phyloP scores from a whole-genome alignment of 2,797 vertebrate species.

The Schizopygopsis malacanthus region DNA sequence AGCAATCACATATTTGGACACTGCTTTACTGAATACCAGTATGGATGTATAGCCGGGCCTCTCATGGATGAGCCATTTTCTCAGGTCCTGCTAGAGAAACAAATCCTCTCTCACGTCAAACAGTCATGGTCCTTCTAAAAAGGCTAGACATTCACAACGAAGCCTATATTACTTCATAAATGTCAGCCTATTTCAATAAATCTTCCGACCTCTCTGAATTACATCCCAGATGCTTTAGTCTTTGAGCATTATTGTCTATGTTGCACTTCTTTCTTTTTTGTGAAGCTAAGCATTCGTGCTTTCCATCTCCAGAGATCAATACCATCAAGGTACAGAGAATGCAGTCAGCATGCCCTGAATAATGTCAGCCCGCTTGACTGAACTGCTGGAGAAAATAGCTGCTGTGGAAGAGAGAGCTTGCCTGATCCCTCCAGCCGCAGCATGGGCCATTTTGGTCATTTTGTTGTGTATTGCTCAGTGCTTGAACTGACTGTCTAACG shows the following conservation, averaged over 20 bases:
- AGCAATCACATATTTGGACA: not conserved
- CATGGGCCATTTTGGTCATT: constrained; percentile 47
- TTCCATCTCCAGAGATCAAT: constrained; percentile 51
- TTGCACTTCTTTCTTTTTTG: constrained; percentile 47
- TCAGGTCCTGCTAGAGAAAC: constrained; percentile 10
- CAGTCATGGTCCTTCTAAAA: constrained; percentile 34
- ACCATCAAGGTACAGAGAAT: constrained; percentile 40
- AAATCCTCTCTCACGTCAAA: constrained; percentile 9
- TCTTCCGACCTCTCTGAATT: constrained; percentile 58
- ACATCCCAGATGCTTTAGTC: constrained; percentile 28
- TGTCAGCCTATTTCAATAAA: constrained; percentile 60
- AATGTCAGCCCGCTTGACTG: constrained; percentile 41
- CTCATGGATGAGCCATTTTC: not conserved
- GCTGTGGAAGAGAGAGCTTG: constrained; percentile 19
- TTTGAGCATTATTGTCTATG: constrained; percentile 53
- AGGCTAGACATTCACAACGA: constrained; percentile 31
- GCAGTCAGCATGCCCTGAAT: constrained; percentile 46
- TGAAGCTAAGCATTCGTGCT: constrained; percentile 45
- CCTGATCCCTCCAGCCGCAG: constrained; percentile 20
- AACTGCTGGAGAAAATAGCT: constrained; percentile 44
- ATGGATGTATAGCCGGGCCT: not conserved
- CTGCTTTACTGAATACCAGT: not conserved
- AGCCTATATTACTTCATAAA: constrained; percentile 57
- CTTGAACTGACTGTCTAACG: constrained; percentile 43
- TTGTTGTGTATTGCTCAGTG: constrained; percentile 19